A percentile compares a stretch with the other conserved stretches of the same genome.
These are phyloP conservation scores for Etheostoma cragini DNA, from an alignment of 2,113 vertebrate species.

Conservation along the genomic window DNA sequence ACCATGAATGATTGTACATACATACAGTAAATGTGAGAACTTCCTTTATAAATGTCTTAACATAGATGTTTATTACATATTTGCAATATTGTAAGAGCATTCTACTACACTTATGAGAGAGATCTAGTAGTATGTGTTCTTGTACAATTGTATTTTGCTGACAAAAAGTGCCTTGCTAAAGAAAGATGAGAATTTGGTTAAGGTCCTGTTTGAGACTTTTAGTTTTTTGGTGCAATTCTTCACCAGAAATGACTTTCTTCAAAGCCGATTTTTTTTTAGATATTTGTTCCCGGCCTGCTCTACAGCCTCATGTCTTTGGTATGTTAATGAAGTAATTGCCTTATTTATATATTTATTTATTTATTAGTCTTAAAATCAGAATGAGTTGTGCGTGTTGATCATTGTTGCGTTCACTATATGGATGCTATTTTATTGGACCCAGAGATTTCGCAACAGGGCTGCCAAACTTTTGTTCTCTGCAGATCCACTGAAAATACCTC, in stretches of 20 bases:
- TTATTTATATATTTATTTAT: background rate
- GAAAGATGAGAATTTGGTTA: background rate
- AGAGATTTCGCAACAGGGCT: conserved; percentile 25
- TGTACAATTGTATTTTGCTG: background rate
- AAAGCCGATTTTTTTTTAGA: background rate
- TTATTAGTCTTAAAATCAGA: conserved; percentile 10
- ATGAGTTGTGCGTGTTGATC: background rate
- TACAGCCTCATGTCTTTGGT: conserved; percentile 36
- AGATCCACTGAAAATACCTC: conserved; percentile 14
- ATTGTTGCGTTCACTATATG: background rate
- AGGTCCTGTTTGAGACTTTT: background rate
- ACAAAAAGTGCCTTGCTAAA: conserved; percentile 2
- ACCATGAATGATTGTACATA: background rate
- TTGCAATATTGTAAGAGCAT: conserved; percentile 11
- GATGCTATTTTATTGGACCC: background rate
- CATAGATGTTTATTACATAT: background rate
- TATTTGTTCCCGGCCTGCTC: background rate
- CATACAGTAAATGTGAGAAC: background rate
- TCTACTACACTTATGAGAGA: background rate
- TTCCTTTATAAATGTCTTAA: background rate
- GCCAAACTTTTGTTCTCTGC: conserved; percentile 36
- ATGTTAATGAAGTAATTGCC: conserved; percentile 20
- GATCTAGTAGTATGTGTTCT: background rate
- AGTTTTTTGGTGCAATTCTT: background rate
- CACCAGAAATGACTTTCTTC: background rate